Conservation (phyloP, 2,888 invertebrate species). For the Sphecodes monilicornis region DNA sequence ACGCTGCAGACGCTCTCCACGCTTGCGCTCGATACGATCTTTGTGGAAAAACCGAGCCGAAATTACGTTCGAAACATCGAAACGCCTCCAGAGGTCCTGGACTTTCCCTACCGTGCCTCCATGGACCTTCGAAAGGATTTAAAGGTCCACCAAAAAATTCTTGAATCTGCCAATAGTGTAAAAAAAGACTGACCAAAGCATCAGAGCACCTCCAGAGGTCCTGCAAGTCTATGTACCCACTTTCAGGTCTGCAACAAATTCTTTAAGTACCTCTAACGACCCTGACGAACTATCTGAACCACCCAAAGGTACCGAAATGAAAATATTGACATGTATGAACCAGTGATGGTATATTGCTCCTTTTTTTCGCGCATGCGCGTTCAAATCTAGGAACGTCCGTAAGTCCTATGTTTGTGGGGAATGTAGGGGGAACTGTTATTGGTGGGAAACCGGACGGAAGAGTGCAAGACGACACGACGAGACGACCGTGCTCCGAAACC, state of each 20-base stretch:
- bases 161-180: not conserved
- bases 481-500: too few species aligned
- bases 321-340: too few species aligned
- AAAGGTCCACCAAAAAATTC: not conserved
- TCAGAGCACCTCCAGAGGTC: not conserved
- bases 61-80: not conserved
- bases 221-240: too few species aligned
- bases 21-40: not conserved
- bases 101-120: not conserved
- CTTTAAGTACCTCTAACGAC: too few species aligned
- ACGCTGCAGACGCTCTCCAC: constrained; percentile 37
- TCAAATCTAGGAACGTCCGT: too few species aligned
- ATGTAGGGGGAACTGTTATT: too few species aligned
- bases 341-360: too few species aligned
- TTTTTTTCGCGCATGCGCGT: too few species aligned
- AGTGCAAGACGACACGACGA: too few species aligned
- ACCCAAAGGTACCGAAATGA: not conserved
- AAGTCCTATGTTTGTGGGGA: too few species aligned
- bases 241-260: too few species aligned
- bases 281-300: not conserved
- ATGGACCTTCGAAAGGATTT: not conserved
- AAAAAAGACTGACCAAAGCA: not conserved
- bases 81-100: not conserved
- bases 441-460: too few species aligned
- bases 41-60: not conserved